phyloP scores from a whole-genome alignment of 2,888 invertebrate genomes.

The Philhelius pedissequus region DNA sequence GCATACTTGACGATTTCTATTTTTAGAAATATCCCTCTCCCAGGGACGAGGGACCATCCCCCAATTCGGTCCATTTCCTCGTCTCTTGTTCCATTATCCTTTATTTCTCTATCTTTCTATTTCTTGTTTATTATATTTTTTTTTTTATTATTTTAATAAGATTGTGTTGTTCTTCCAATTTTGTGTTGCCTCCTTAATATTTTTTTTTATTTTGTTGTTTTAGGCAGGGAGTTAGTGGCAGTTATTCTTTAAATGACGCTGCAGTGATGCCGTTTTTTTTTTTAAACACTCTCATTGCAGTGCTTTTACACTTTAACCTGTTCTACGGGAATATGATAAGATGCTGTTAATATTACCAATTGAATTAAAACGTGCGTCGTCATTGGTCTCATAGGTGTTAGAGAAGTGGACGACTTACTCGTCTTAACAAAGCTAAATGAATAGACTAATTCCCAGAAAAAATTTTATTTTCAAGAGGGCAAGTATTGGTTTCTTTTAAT shows the following conservation, averaged over 20 bases:
- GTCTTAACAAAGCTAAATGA: too few species aligned
- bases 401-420: too few species aligned
- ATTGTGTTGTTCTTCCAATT: constrained; percentile 8
- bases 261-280: too few species aligned
- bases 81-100: constrained; percentile 14
- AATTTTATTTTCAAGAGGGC: too few species aligned
- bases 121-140: not conserved
- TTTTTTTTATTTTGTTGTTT: not conserved
- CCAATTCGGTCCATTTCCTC: not conserved
- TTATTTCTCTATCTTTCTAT: constrained; percentile 13
- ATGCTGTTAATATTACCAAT: too few species aligned
- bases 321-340: too few species aligned
- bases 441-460: too few species aligned
- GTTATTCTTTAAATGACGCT: not conserved
- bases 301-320: too few species aligned
- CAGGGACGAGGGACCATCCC: constrained; percentile 31
- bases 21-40: constrained; percentile 54
- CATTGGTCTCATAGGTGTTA: too few species aligned
- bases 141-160: not conserved
- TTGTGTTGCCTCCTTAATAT: not conserved
- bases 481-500: too few species aligned
- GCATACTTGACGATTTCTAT: constrained; percentile 36
- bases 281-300: too few species aligned
- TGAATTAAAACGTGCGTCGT: too few species aligned
- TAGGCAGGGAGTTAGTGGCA: not conserved